Conservation (phyloP, 1,140 invertebrate genomes). For the Drosophila tropicalis region DNA sequence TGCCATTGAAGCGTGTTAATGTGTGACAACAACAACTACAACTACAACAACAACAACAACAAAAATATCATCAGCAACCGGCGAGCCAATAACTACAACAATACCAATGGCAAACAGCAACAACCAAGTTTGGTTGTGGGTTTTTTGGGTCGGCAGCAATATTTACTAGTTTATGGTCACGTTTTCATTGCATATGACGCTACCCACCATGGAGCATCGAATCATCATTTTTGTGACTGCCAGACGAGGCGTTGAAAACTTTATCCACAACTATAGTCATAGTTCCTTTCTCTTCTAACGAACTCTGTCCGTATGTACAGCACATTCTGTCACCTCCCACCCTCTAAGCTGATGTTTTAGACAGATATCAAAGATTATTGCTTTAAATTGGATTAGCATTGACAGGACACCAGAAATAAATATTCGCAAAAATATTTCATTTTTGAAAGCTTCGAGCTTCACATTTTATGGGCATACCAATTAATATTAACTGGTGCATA, state of each 20-base stretch:
- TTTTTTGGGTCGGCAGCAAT: constrained; percentile 42
- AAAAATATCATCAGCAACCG: constrained; percentile 56
- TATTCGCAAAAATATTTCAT: constrained; percentile 9
- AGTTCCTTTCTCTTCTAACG: not conserved
- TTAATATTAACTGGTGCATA: constrained; percentile 13
- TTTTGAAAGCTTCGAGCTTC: constrained; percentile 1
- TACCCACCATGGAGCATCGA: constrained; percentile 3
- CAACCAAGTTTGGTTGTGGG: constrained; percentile 55
- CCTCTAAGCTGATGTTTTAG: constrained; percentile 26
- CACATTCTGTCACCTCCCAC: not conserved
- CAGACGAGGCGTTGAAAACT: constrained; percentile 53
- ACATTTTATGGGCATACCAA: constrained; percentile 4
- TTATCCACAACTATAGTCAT: constrained; percentile 31
- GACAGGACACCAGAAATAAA: constrained; percentile 26
- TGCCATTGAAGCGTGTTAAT: constrained; percentile 64
- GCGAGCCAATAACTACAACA: constrained; percentile 41
- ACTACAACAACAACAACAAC: constrained; percentile 59
- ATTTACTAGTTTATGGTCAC: constrained; percentile 74
- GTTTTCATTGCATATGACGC: constrained; percentile 59
- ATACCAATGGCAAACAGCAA: constrained; percentile 64
- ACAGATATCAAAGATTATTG: constrained; percentile 56
- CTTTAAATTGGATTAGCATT: constrained; percentile 56
- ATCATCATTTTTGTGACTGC: not conserved
- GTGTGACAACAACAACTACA: constrained; percentile 75
- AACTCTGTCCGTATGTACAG: not conserved